phyloP scores from a whole-genome alignment of 1,140 invertebrate genomes.

The Calosoma granatense region DNA sequence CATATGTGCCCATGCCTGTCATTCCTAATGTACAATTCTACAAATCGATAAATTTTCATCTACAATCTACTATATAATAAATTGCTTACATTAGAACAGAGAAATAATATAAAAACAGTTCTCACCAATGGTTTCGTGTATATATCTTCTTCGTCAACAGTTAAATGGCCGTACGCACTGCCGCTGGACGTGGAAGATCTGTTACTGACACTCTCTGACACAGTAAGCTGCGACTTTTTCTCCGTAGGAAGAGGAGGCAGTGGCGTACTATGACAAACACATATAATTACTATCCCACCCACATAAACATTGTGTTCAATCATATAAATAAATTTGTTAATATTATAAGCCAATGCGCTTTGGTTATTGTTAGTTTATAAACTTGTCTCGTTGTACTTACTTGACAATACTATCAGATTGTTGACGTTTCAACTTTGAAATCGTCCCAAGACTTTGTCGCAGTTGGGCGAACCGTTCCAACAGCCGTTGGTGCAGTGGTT shows the following conservation, averaged over 20 bases:
- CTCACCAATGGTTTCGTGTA: constrained; percentile 53
- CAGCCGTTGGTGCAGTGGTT: constrained; percentile 76
- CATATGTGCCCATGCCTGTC: too few relatives aligned
- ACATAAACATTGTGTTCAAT: too few relatives aligned
- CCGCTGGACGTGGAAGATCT: constrained; percentile 33
- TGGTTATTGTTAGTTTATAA: too few relatives aligned
- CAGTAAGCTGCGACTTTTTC: constrained; percentile 26
- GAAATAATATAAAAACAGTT: too few relatives aligned
- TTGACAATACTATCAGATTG: constrained; percentile 69
- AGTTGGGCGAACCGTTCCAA: constrained; percentile 76
- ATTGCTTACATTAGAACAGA: too few relatives aligned
- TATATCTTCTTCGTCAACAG: constrained; percentile 48
- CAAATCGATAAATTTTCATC: too few relatives aligned
- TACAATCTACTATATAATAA: too few relatives aligned
- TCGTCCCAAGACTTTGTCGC: constrained; percentile 55
- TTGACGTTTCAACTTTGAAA: constrained; percentile 48
- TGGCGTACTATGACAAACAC: constrained; percentile 46
- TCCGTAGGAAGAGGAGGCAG: constrained; percentile 58
- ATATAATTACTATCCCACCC: not conserved
- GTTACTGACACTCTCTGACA: constrained; percentile 34
- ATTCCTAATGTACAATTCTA: too few relatives aligned
- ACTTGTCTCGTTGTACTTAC: constrained; percentile 40
- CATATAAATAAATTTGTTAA: constrained; percentile 12
- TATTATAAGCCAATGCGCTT: too few relatives aligned
- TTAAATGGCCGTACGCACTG: constrained; percentile 34